These are phyloP conservation scores for Dasysyrphus tricinctus DNA, from an alignment of 2,888 invertebrate species.

Conservation along the genomic window DNA sequence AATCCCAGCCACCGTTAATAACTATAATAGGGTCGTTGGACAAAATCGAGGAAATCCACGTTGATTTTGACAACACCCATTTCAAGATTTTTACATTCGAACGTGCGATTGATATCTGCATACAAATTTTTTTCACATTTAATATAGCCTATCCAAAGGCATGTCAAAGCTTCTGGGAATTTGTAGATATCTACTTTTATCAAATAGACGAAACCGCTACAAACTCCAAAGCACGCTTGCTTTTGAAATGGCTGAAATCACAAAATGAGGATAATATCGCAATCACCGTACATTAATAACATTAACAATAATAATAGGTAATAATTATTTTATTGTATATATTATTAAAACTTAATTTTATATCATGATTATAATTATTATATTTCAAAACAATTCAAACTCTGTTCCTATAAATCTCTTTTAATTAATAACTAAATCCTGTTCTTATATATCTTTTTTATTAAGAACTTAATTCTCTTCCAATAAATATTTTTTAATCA, in stretches of 20 bases:
- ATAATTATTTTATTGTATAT: not conserved
- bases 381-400: too few relatives aligned
- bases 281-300: too few relatives aligned
- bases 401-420: too few relatives aligned
- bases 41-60: slow-evolving; percentile 4
- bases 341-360: too few relatives aligned
- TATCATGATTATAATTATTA: too few relatives aligned
- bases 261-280: not conserved
- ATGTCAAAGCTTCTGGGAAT: slow-evolving; percentile 1
- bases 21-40: not conserved
- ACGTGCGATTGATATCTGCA: not conserved
- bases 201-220: not conserved
- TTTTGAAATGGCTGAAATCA: not conserved
- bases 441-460: too few relatives aligned
- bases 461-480: too few relatives aligned
- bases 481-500: too few relatives aligned
- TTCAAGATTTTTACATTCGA: slow-evolving; percentile 1
- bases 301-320: too few relatives aligned
- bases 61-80: slow-evolving; percentile 8
- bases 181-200: not conserved
- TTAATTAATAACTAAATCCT: too few relatives aligned
- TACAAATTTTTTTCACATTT: not conserved
- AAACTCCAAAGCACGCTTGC: not conserved
- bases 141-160: not conserved
- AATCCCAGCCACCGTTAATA: slow-evolving; percentile 4